Percentiles rank a stretch among this genome's conserved stretches.
Conservation (phyloP, 2,888 invertebrate species). For the Habroteleia sp. region DNA sequence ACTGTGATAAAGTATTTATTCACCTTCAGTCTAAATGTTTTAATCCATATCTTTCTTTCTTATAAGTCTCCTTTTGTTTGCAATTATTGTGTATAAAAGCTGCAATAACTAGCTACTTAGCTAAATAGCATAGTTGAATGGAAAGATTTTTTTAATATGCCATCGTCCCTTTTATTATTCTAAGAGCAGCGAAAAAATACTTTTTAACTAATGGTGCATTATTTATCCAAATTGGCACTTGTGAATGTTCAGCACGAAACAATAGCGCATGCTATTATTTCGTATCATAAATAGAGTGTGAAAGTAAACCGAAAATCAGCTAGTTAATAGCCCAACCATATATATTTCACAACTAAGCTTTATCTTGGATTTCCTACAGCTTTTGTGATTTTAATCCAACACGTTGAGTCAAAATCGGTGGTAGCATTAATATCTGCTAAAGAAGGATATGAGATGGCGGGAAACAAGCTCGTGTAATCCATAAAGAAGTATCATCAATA, state of each 20-base stretch:
- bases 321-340: conserved; percentile 20
- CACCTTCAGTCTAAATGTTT: too few species aligned
- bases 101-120: too few species aligned
- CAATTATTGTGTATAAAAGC: too few species aligned
- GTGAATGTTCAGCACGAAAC: conserved; percentile 12
- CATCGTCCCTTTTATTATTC: too few species aligned
- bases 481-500: conserved; percentile 1
- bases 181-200: background rate
- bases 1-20: too few species aligned
- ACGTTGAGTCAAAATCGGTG: conserved; percentile 17
- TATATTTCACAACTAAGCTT: conserved; percentile 16
- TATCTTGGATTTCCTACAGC: conserved; percentile 7
- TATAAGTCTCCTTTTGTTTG: too few species aligned
- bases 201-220: conserved; percentile 16
- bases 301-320: conserved; percentile 24
- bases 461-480: conserved; percentile 9
- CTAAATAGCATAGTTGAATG: too few species aligned
- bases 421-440: conserved; percentile 16
- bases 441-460: conserved; percentile 5
- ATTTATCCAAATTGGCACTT: conserved; percentile 19
- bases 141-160: too few species aligned
- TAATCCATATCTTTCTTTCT: too few species aligned
- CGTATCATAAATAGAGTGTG: conserved; percentile 37
- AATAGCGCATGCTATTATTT: conserved; percentile 29
- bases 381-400: conserved; percentile 14